These are phyloP conservation scores for Oxycera nigricornis DNA, from an alignment of 2,888 invertebrate species.

Conservation along the genomic window DNA sequence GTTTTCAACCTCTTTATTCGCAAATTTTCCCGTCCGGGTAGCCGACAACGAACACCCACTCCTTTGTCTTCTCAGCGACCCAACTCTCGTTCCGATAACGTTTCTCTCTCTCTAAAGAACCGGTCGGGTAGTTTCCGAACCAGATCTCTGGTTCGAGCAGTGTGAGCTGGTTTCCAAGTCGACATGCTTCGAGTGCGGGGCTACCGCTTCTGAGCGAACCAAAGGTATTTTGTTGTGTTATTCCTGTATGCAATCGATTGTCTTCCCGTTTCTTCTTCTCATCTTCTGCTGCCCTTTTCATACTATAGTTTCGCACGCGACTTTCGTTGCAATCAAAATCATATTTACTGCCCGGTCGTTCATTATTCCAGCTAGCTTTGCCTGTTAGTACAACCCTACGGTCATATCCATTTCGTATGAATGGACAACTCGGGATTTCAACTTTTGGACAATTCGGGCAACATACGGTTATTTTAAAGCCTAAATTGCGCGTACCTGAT, in stretches of 20 bases:
- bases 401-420: neutral
- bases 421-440: neutral
- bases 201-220: no score
- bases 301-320: neutral
- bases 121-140: no score
- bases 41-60: no score
- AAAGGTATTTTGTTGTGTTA: no score
- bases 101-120: no score
- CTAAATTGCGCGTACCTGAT: neutral
- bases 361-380: neutral
- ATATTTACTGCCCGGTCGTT: neutral
- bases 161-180: no score
- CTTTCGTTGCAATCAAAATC: neutral
- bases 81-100: no score
- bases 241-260: neutral
- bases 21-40: no score
- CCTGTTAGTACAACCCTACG: neutral
- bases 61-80: no score
- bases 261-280: neutral
- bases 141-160: no score
- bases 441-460: slow-evolving; percentile 1
- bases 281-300: slow-evolving; percentile 13
- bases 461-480: neutral
- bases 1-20: no score
- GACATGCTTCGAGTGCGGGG: no score